Evolutionary conservation across 1,140 invertebrate genomes (phyloP).

Genomic region (Brachionus calyciflorus): DNA sequence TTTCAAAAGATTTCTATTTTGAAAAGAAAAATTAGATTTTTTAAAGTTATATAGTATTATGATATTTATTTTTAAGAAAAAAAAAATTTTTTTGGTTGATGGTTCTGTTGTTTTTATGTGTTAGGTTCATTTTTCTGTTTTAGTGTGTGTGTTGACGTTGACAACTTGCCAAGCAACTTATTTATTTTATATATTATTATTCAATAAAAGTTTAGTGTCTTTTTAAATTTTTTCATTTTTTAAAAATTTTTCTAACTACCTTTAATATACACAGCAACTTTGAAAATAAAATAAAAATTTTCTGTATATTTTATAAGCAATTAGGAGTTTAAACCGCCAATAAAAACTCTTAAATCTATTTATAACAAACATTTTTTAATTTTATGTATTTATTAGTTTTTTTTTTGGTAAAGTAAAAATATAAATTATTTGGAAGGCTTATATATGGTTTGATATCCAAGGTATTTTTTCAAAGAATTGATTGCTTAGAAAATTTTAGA

Average conservation of each 20-base stretch:
- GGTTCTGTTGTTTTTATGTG: constrained; percentile 37
- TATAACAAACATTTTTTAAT: no score
- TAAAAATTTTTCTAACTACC: no score
- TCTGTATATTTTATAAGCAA: neutral
- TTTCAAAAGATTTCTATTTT: no score
- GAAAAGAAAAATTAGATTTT: no score
- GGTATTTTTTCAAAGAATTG: neutral
- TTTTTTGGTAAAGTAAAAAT: no score
- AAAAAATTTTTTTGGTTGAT: neutral
- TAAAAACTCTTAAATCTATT: no score
- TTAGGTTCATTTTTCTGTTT: neutral
- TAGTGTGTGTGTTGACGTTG: constrained; percentile 43
- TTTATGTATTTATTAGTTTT: no score
- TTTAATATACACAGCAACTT: constrained; percentile 30
- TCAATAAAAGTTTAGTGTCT: no score
- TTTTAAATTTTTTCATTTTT: no score
- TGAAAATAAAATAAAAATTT: no score
- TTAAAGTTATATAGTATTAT: neutral
- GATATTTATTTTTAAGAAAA: neutral
- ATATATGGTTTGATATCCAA: constrained; percentile 17
- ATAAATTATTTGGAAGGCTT: neutral
- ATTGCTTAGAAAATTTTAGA: neutral
- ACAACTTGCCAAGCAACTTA: constrained; percentile 47
- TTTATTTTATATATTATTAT: neutral
- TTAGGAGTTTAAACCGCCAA: no score